Conservation (phyloP, 1,140 invertebrate genomes). For the Pinna nobilis region DNA sequence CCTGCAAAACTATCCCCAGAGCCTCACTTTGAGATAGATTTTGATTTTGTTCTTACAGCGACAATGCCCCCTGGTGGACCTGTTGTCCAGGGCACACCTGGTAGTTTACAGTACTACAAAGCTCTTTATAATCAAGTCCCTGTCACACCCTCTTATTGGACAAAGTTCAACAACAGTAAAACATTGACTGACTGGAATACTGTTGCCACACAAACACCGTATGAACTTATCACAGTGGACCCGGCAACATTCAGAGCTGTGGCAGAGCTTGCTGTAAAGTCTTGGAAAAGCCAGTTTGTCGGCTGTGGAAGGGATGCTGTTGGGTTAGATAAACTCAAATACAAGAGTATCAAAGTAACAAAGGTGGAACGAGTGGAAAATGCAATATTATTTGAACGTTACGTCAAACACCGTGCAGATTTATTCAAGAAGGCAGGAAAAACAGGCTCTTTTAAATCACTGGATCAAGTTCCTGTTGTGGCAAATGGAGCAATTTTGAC, state of each 20-base stretch:
- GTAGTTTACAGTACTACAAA: neutral
- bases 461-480: neutral
- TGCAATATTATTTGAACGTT: conserved; percentile 41
- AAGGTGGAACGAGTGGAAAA: conserved; percentile 52
- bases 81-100: conserved; percentile 1
- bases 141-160: conserved; percentile 26
- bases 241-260: conserved; percentile 2
- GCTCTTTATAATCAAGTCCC: neutral
- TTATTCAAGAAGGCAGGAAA: neutral
- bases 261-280: conserved; percentile 29
- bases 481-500: neutral
- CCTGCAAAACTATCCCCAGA: neutral
- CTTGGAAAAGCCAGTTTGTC: conserved; percentile 35
- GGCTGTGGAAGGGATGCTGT: conserved; percentile 47
- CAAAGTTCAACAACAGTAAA: conserved; percentile 5
- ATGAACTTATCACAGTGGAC: neutral
- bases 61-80: too few relatives aligned
- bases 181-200: conserved; percentile 21
- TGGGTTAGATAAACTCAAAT: conserved; percentile 25
- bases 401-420: conserved; percentile 29
- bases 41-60: neutral
- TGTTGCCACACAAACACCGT: neutral
- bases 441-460: neutral
- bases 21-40: neutral
- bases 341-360: conserved; percentile 36